These are phyloP conservation scores for Drosophila suzukii DNA, from an alignment of 1,140 invertebrate species.

Conservation along the genomic window DNA sequence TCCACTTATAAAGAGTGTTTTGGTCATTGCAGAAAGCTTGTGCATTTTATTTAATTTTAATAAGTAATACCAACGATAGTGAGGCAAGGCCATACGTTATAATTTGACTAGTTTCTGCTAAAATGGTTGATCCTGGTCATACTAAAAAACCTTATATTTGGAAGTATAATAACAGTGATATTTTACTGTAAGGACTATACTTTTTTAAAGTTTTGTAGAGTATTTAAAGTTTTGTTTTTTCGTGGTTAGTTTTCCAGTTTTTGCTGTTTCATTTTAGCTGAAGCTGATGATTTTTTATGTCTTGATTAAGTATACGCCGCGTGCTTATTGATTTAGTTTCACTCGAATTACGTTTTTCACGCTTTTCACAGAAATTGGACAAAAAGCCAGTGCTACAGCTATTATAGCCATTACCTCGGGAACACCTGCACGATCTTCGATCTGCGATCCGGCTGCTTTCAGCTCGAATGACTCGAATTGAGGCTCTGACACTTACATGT, in stretches of 20 bases:
- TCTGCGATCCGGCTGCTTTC: slow-evolving; percentile 24
- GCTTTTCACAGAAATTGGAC: slow-evolving; percentile 31
- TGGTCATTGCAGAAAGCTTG: background rate
- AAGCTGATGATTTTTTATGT: slow-evolving; percentile 56
- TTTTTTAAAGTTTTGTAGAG: background rate
- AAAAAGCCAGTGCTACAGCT: background rate
- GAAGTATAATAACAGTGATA: no score
- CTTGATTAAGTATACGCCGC: slow-evolving; percentile 74
- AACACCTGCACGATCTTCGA: slow-evolving; percentile 63
- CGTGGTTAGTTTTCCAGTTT: background rate
- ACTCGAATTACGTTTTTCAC: slow-evolving; percentile 57
- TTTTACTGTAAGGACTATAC: no score
- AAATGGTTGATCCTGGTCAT: no score
- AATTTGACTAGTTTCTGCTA: no score
- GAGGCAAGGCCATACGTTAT: no score
- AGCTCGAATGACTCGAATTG: slow-evolving; percentile 39
- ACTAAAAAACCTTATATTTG: no score
- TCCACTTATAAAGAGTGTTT: background rate
- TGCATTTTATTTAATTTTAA: no score
- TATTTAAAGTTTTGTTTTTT: background rate
- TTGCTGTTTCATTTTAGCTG: background rate
- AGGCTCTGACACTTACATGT: slow-evolving; percentile 64
- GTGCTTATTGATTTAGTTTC: slow-evolving; percentile 78
- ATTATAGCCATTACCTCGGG: slow-evolving; percentile 17
- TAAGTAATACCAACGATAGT: no score